Base-by-base conservation (phyloP, 2,113 vertebrate genomes). In the Brachyhypopomus occidentalis region DNA sequence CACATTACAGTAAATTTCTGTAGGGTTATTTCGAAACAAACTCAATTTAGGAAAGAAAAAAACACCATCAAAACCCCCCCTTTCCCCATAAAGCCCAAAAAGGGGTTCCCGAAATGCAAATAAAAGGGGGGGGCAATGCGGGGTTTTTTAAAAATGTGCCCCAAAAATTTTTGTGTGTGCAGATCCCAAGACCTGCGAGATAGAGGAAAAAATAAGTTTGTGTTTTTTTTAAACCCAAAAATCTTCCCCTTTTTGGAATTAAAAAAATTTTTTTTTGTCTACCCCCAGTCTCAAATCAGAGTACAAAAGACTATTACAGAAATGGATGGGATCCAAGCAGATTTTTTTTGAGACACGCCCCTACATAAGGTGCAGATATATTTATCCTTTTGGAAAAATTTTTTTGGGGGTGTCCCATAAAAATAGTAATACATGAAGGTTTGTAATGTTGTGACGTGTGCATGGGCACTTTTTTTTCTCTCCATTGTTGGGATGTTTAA, bases 281-380 rank as follows among this genome's bases (percentile, higher is more conserved):
- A 67, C 73, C 60, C 34, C 55, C 70, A 85, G 86, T 72, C 36
- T 67, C 0, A 63, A 85, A 8, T 52, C 60, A 1, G 72, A 74
- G 72, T 71, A 73, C 17, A 36, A 17, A 17, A 25, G n/a, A 14
- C 17, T 36, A 38, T 72, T 9, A 70, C 62, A 56, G 58, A 77
- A 62, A 38, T 66, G 1, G 7, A 1, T 0, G 73, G 52, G 2
- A 60, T 84, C 34, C n/a, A 74, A 38, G 56, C 81, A 82, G 78
- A 75, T 82, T 27, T 79, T 75, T 58, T 3, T 67, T 87, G 45
- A 85, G 64, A 69, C n/a, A n/a, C n/a, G n/a, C n/a, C n/a, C 66
- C 75, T 45, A 45, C 41, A 45, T 8, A 8, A 2, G 6, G 9
- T 45, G 9, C 41, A 45, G 41, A 45, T 4, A 45, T 11, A 45